Conservation (phyloP, 2,888 invertebrate species). For the Phymatocera aterrima region DNA sequence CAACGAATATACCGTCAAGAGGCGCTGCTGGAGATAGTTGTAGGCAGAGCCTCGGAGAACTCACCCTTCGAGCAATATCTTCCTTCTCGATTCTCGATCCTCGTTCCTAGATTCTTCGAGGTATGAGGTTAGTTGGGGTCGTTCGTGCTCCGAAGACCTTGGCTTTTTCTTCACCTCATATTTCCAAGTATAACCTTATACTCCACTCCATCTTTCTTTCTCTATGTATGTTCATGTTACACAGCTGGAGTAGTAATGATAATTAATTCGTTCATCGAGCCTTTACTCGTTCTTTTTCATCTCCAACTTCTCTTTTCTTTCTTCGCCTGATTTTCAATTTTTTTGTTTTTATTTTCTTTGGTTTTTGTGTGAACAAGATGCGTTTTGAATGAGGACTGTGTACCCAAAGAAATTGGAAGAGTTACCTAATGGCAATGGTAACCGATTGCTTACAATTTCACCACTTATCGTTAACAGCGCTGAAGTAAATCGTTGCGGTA, state of each 20-base stretch:
- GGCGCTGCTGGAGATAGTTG: not conserved
- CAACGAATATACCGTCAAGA: constrained; percentile 10
- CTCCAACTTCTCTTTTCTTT: too few species aligned
- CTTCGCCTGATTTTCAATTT: too few species aligned
- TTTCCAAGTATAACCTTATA: not conserved
- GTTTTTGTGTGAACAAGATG: not conserved
- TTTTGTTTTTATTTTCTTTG: not conserved
- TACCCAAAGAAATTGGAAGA: not conserved
- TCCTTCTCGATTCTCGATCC: constrained; percentile 54
- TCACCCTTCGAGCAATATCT: not conserved
- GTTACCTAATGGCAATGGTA: constrained; percentile 10
- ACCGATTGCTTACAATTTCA: constrained; percentile 15
- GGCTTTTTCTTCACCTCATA: constrained; percentile 10
- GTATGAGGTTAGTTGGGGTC: constrained; percentile 65
- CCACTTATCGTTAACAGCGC: constrained; percentile 16
- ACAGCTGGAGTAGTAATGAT: too few species aligned
- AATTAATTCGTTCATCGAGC: too few species aligned
- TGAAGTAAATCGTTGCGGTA: constrained; percentile 5
- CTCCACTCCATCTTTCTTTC: not conserved
- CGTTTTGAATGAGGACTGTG: not conserved
- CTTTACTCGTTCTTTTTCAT: too few species aligned
- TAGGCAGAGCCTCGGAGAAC: not conserved
- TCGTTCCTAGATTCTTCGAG: not conserved
- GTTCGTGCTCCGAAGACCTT: constrained; percentile 43
- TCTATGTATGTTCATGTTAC: not conserved